phyloP scores from a whole-genome alignment of 2,113 vertebrate species.

The Dendrocopos noguchii region DNA sequence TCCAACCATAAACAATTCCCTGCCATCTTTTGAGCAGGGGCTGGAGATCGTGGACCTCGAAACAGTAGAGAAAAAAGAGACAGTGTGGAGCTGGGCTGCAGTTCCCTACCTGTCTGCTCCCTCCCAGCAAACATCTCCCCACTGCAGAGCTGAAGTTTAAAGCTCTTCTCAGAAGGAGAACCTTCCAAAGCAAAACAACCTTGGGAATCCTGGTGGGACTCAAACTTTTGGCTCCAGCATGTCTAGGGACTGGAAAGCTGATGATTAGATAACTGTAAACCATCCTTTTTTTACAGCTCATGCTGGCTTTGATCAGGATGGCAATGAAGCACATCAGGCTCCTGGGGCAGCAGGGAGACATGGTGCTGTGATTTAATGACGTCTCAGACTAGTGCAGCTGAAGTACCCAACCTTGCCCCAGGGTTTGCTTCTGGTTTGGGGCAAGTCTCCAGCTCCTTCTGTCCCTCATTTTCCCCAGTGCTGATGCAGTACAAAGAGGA shows the following conservation, averaged over 20 bases:
- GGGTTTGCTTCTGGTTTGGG: background rate
- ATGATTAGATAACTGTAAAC: conserved; percentile 58
- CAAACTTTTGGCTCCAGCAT: background rate
- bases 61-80: background rate
- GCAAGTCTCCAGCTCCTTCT: accelerated
- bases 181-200: background rate
- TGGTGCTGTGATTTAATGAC: background rate
- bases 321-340: conserved; percentile 5
- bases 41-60: background rate
- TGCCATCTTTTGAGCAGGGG: background rate
- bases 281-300: background rate
- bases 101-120: background rate
- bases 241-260: conserved; percentile 30
- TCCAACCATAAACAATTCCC: too few relatives aligned
- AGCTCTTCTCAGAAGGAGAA: background rate
- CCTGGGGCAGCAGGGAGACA: background rate
- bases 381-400: background rate
- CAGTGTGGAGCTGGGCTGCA: background rate
- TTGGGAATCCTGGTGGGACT: conserved; percentile 1
- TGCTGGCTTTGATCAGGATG: background rate
- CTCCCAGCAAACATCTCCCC: background rate
- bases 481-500: background rate
- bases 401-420: background rate
- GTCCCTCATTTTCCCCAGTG: background rate
- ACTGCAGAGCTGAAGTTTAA: background rate